Evolutionary conservation across 2,797 vertebrate genomes (phyloP).

Genomic region (Microchirus variegatus): DNA sequence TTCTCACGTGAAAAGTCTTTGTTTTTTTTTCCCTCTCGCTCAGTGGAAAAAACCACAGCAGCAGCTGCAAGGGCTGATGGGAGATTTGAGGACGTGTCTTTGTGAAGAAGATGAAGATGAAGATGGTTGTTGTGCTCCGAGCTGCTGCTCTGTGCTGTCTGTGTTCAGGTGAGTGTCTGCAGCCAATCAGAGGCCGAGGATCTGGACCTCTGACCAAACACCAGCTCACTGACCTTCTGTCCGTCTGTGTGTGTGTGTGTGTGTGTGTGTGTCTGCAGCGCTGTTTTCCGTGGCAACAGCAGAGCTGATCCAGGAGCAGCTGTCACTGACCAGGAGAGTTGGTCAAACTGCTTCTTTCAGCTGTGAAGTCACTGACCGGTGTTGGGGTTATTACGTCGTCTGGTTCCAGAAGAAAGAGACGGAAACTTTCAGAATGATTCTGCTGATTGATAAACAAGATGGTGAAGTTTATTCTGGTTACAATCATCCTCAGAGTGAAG

Average conservation of each 20-base stretch:
- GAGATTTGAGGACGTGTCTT: slow-evolving; percentile 37
- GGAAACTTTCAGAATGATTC: not conserved
- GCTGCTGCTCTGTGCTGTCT: slow-evolving; percentile 39
- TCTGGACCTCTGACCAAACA: slow-evolving; percentile 1
- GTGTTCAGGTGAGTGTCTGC: slow-evolving; percentile 57
- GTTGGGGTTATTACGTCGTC: not conserved
- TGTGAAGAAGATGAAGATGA: not conserved
- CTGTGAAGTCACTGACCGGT: not conserved
- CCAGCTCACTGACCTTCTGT: slow-evolving; percentile 21
- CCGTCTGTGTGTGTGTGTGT: slow-evolving; percentile 28
- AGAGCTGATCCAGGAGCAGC: slow-evolving; percentile 1
- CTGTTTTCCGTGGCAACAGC: slow-evolving; percentile 29
- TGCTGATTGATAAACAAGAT: fast-evolving
- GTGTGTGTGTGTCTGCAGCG: slow-evolving; percentile 29
- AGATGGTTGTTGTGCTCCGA: slow-evolving; percentile 49
- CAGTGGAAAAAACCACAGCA: no score
- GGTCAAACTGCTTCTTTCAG: not conserved
- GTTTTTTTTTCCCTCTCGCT: no score
- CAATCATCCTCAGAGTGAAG: slow-evolving; percentile 8
- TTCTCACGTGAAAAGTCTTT: no score
- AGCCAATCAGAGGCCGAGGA: slow-evolving; percentile 41
- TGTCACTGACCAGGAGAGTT: not conserved
- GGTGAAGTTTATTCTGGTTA: fast-evolving
- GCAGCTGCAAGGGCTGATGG: slow-evolving; percentile 41
- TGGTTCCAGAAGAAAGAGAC: slow-evolving; percentile 21